Evolutionary conservation across 2,888 invertebrate genomes (phyloP).

Genomic region (Plebejus argus): DNA sequence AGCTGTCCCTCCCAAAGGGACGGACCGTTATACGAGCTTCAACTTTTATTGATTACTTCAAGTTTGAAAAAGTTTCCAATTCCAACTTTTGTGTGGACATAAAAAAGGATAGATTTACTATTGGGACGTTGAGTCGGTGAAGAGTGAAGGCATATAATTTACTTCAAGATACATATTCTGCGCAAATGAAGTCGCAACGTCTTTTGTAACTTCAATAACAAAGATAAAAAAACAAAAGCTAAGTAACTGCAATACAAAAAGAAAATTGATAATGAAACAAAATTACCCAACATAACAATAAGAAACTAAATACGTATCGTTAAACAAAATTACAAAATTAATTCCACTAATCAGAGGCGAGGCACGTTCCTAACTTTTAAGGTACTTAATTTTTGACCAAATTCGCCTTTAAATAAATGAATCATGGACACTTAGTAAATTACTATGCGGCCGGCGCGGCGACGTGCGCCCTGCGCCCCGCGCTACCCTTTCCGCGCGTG

Average conservation of each 20-base stretch:
- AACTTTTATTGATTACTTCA: conserved; percentile 11
- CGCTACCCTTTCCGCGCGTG: no score
- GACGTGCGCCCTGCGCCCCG: no score
- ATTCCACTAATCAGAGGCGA: background rate
- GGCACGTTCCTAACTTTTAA: background rate
- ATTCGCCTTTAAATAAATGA: no score
- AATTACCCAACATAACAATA: background rate
- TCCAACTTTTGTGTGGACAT: background rate
- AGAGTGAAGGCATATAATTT: background rate
- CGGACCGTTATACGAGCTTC: background rate
- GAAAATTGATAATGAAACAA: background rate
- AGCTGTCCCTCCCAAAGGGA: background rate
- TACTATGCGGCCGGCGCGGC: no score
- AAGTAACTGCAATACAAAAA: background rate
- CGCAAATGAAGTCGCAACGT: no score
- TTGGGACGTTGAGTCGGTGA: background rate
- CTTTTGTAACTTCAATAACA: no score
- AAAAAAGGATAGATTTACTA: background rate
- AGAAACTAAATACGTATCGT: background rate
- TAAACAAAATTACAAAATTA: background rate
- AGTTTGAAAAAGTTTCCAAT: background rate
- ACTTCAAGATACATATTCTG: no score
- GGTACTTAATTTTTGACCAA: no score
- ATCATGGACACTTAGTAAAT: no score
- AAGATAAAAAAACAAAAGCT: no score